Base-by-base conservation (phyloP, 23 tunicate genomes). In the Botrylloides violaceus region DNA sequence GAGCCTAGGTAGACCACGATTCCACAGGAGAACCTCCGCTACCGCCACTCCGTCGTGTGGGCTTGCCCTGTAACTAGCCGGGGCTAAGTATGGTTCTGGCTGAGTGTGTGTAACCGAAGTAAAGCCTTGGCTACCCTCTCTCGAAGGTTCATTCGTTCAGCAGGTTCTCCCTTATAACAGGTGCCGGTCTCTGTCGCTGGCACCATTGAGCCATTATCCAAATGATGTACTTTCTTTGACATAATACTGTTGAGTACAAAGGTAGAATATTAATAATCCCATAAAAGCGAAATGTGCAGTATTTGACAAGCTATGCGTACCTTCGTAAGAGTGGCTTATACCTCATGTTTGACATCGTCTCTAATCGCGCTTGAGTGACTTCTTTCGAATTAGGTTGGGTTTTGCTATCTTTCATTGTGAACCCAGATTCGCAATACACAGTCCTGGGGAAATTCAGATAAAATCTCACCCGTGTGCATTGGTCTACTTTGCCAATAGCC, bases 201-300 rank as follows among this genome's bases (percentile, higher is more conserved):
- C 24, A 76, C 20, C 80, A 74, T 28, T 3, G 94, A 66, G 3
- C 84, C 94, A 20, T 75, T 55, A 76, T 85, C 94, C 9, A 85
- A 34, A 59, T 79, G 94, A 18, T 60, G 70, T n/a, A 85, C 78
- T 75, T 76, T 38, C 66, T 85, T 85, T 36, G 37, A 7, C 53
- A 7, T 43, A 43, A 43, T 43, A 9, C 53, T 43, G 53, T 7
- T 15, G n/a, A n/a, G n/a, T n/a, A n/a, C n/a, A n/a, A n/a, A n/a
- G n/a, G n/a, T n/a, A n/a, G n/a, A n/a, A n/a, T n/a, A n/a, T n/a
- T n/a, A n/a, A n/a, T n/a, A n/a, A n/a, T n/a, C n/a, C n/a, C n/a
- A n/a, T n/a, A n/a, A n/a, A n/a, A n/a, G n/a, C n/a, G n/a, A n/a
- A n/a, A n/a, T n/a, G n/a, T n/a, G n/a, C n/a, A n/a, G n/a, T n/a